Percentiles rank a stretch among this genome's conserved stretches.
Conservation (phyloP, 2,888 invertebrate species). For the Tetranychus truncatus region DNA sequence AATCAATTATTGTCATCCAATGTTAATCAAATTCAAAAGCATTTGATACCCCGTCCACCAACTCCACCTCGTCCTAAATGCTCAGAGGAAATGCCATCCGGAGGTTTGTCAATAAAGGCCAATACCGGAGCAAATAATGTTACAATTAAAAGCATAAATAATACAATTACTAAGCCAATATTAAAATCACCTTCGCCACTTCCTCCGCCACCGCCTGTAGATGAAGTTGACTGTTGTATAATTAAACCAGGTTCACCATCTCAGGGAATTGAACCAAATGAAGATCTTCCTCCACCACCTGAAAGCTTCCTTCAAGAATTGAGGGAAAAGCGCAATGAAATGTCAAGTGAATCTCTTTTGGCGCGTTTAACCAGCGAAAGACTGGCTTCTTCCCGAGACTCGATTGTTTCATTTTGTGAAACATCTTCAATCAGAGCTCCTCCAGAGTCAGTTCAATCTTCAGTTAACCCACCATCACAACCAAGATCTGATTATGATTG, state of each 20-base stretch:
- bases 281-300: constrained; percentile 23
- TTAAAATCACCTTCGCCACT: not conserved
- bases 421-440: not conserved
- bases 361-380: not conserved
- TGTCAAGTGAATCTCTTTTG: constrained; percentile 3
- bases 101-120: not conserved
- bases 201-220: constrained; percentile 9
- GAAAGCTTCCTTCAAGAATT: constrained; percentile 20
- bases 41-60: constrained; percentile 13
- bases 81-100: not conserved
- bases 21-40: not conserved
- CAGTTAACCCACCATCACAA: not conserved
- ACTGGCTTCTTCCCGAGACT: not conserved
- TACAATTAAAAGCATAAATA: not conserved
- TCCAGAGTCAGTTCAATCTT: not conserved
- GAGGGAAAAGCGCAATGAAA: constrained; percentile 4
- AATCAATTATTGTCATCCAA: not conserved
- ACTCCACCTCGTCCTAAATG: constrained; percentile 15
- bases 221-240: not conserved
- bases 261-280: constrained; percentile 15
- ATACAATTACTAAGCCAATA: not conserved
- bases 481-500: not conserved
- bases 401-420: not conserved
- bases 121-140: not conserved
- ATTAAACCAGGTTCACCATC: constrained; percentile 6